These are phyloP conservation scores for Ptiloglossa arizonensis DNA, from an alignment of 1,140 invertebrate genomes.

Conservation along the genomic window DNA sequence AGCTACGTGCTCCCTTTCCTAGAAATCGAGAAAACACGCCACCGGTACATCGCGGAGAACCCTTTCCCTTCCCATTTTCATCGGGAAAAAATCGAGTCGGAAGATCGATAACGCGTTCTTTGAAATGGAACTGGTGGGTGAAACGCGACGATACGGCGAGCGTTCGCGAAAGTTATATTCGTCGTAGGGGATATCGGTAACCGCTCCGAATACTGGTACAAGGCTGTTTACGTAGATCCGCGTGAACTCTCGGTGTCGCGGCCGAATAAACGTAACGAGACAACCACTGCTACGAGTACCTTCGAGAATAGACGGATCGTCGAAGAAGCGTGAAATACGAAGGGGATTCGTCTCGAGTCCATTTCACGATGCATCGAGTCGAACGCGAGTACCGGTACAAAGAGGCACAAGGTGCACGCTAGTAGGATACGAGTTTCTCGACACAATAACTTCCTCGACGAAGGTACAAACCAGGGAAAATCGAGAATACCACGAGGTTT, in stretches of 20 bases:
- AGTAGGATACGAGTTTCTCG: background rate
- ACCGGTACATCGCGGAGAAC: background rate
- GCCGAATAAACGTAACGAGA: background rate
- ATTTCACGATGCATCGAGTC: too few species aligned
- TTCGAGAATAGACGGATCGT: too few species aligned
- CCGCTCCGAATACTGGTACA: slow-evolving; percentile 27
- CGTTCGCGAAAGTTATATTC: background rate
- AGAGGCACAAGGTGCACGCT: too few species aligned
- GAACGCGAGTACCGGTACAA: too few species aligned
- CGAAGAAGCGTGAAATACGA: background rate
- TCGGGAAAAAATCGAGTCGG: background rate
- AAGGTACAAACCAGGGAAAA: background rate
- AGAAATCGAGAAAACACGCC: background rate
- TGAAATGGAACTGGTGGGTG: background rate
- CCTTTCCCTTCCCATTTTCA: background rate
- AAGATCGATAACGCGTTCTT: background rate
- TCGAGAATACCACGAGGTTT: background rate
- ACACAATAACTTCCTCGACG: background rate
- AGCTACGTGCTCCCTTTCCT: background rate
- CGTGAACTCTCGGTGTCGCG: slow-evolving; percentile 7
- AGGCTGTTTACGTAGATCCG: slow-evolving; percentile 30
- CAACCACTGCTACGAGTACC: too few species aligned
- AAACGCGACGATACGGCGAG: too few species aligned
- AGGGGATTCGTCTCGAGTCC: background rate
- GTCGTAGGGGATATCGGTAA: slow-evolving; percentile 11